phyloP scores from a whole-genome alignment of 2,113 vertebrate species.

The Suricata suricatta region DNA sequence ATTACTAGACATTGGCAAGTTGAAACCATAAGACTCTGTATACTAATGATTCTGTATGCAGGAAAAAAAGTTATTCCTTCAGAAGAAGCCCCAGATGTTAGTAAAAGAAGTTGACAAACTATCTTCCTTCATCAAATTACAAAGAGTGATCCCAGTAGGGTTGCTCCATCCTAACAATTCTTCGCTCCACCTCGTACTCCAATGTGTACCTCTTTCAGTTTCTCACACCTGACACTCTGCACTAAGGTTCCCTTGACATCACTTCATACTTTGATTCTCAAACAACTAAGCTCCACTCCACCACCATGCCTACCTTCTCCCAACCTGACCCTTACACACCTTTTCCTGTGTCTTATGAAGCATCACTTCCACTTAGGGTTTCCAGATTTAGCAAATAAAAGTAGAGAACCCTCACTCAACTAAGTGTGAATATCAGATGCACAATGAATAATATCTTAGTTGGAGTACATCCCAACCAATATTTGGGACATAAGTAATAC shows the following conservation, averaged over 20 bases:
- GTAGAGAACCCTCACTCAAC: neutral
- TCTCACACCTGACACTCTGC: neutral
- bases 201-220: neutral
- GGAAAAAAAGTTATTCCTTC: neutral
- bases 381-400: slow-evolving; percentile 1
- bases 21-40: neutral
- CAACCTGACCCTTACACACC: neutral
- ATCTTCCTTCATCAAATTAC: neutral
- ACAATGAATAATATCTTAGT: neutral
- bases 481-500: neutral
- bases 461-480: neutral
- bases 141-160: neutral
- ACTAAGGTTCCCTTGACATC: neutral
- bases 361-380: neutral
- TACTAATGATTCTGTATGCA: neutral
- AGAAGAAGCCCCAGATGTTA: neutral
- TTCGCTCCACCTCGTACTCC: neutral
- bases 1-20: neutral
- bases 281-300: neutral
- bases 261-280: neutral
- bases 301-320: neutral
- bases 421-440: neutral
- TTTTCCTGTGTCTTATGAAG: neutral
- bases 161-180: neutral
- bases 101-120: neutral